Evolutionary conservation across 2,113 vertebrate species (phyloP), one percentile per base, ranked within the genome.

Genomic region (Mixornis gularis): DNA sequence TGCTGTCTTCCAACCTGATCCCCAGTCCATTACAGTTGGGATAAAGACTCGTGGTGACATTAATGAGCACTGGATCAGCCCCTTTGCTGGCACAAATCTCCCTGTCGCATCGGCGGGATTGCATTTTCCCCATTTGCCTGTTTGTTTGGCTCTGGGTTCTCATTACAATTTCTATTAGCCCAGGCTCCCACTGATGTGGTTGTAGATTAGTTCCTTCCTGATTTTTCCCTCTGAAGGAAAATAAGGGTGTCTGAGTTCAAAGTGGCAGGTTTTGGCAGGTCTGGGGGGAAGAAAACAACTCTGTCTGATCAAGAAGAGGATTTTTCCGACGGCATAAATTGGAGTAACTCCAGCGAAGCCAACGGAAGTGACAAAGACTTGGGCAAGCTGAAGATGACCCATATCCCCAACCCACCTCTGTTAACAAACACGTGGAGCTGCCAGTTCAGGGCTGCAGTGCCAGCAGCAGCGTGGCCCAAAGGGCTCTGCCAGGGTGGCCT

Each of bases 61-160:
- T 74, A 88, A 93, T 14, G 82, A 93, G 87, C 46, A 3, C 63
- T 36, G 65, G 72, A 94, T 89, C 73, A 29, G 79, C 85, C 90
- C 91, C 91, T 78, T 41, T 69, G 86, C 79, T n/a, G 11, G 79
- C 69, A 58, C 46, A 93, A 95, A 89, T 84, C 79, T 91, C 87
- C 46, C 79, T 21, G 0, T 17, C 4, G 29, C 65, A 10, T 32
- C 19, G 40, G 44, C n/a, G 87, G 84, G 79, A 90, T 48, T 63
- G 72, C 24, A 3, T 68, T 87, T 92, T 41, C 59, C 70, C 68
- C 52, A 51, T 70, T 84, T 65, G 30, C 73, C 83, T 72, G 60
- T 64, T 78, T 85, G 86, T 81, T 87, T 95, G 94, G 90, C 81
- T 70, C 76, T 30, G 65, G 38, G 7, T 87, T 87, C 89, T 79